Percentiles rank a stretch among this genome's conserved stretches.
Conservation (phyloP, 1,140 invertebrate species). For the Hydropsyche tenuis region DNA sequence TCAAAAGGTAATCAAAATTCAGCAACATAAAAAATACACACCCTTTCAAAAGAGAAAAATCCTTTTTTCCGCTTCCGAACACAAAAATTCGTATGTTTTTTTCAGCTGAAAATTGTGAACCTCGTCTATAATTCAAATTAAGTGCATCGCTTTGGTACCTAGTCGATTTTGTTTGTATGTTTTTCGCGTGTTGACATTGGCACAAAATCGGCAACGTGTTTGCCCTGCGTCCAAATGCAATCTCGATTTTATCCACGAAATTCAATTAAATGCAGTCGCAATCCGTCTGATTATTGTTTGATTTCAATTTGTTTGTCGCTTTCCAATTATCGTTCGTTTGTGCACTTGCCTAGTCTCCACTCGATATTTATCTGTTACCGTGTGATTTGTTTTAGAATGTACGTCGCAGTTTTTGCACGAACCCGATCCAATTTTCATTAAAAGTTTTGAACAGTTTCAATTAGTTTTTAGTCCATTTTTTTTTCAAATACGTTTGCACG, state of each 20-base stretch:
- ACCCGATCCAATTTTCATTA: too few relatives aligned
- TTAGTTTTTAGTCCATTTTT: too few relatives aligned
- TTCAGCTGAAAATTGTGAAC: too few relatives aligned
- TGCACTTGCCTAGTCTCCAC: background rate
- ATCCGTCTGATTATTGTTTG: constrained; percentile 36
- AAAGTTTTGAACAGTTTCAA: too few relatives aligned
- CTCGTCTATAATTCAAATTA: too few relatives aligned
- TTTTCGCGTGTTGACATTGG: background rate
- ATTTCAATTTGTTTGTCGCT: constrained; percentile 34
- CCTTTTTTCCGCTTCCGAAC: too few relatives aligned
- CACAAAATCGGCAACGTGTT: background rate
- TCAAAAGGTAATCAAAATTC: constrained; percentile 67
- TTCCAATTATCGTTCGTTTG: constrained; percentile 17
- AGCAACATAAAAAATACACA: constrained; percentile 26
- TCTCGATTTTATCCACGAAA: constrained; percentile 30
- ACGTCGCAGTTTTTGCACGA: too few relatives aligned
- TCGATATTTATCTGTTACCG: background rate
- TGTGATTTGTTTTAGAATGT: background rate
- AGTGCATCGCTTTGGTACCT: too few relatives aligned
- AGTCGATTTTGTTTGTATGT: too few relatives aligned
- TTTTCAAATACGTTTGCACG: too few relatives aligned
- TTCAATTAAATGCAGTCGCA: constrained; percentile 36
- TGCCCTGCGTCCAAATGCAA: constrained; percentile 7
- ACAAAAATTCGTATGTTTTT: too few relatives aligned
- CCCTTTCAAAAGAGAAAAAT: background rate